Percentiles rank a stretch among this genome's conserved stretches.
Evolutionary conservation across 2,113 vertebrate genomes (phyloP).

Genomic region (Poeciliopsis retropinna): DNA sequence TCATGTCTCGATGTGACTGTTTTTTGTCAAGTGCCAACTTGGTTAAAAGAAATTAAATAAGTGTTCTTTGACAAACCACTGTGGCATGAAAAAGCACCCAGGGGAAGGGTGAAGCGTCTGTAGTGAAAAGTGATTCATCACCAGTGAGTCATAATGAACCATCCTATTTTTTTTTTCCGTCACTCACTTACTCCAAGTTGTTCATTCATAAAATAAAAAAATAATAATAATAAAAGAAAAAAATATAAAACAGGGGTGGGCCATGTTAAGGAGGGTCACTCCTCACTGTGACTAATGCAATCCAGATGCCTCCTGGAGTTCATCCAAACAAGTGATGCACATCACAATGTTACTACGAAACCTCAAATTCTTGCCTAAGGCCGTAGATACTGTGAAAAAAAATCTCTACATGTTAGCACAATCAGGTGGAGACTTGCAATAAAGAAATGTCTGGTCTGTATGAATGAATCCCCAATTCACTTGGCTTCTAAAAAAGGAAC

Average conservation of each 20-base stretch:
- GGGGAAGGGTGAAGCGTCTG: conserved; percentile 56
- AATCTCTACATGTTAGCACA: not conserved
- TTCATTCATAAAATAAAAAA: conserved; percentile 87
- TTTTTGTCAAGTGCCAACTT: conserved; percentile 18
- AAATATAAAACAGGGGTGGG: conserved; percentile 29
- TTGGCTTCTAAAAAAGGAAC: not conserved
- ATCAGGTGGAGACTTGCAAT: not conserved
- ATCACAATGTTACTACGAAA: conserved; percentile 65
- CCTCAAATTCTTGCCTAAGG: conserved; percentile 30
- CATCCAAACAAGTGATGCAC: conserved; percentile 51
- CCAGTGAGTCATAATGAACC: conserved; percentile 86
- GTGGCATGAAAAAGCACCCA: conserved; percentile 41
- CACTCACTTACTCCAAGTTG: conserved; percentile 49
- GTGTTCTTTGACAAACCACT: conserved; percentile 44
- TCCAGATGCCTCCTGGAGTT: conserved; percentile 45
- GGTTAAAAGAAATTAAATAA: not conserved
- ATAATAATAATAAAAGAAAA: too few relatives aligned
- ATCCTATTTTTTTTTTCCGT: conserved; percentile 55
- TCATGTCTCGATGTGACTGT: conserved; percentile 33
- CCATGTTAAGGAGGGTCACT: conserved; percentile 64
- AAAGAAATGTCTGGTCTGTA: too few relatives aligned
- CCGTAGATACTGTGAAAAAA: not conserved
- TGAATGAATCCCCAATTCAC: too few relatives aligned
- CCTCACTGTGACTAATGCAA: conserved; percentile 69
- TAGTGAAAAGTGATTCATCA: conserved; percentile 72